A percentile compares a stretch with the other conserved stretches of the same genome.
phyloP scores from a whole-genome alignment of 2,113 vertebrate species.

The Mungos mungo region DNA sequence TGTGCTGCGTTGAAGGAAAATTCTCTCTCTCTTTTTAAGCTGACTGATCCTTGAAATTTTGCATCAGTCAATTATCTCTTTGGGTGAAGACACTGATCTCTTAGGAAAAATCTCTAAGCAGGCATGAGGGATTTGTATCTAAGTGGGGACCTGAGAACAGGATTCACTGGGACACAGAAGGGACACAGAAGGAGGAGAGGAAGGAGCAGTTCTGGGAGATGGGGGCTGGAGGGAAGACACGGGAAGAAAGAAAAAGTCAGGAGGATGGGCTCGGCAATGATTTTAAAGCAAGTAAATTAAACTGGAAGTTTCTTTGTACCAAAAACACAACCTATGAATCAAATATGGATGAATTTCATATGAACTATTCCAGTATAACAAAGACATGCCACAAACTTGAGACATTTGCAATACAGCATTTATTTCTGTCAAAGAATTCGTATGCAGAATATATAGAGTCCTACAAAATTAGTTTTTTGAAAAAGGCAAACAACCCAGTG shows the following conservation, averaged over 20 bases:
- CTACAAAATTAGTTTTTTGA: not conserved
- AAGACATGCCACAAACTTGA: not conserved
- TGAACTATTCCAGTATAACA: not conserved
- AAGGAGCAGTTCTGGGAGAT: not conserved
- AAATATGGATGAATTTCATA: not conserved
- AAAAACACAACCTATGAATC: not conserved
- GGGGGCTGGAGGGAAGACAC: not conserved
- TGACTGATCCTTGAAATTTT: slow-evolving; percentile 13
- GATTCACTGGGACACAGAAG: not conserved
- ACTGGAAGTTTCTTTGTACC: not conserved
- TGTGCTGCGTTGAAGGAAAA: slow-evolving; percentile 38
- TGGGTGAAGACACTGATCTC: slow-evolving; percentile 29
- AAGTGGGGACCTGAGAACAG: not conserved
- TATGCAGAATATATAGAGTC: not conserved
- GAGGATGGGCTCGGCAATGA: not conserved
- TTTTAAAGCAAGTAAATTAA: not conserved
- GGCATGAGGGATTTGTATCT: not conserved
- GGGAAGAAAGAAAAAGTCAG: not conserved
- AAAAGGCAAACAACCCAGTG: not conserved
- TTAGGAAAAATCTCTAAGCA: slow-evolving; percentile 35
- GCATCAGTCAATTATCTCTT: slow-evolving; percentile 36
- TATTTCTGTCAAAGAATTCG: not conserved
- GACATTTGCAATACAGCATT: not conserved
- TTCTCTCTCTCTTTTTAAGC: not conserved
- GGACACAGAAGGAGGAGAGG: not conserved